Evolutionary conservation across 1,140 invertebrate genomes (phyloP).

Genomic region (Calliphora vicina): DNA sequence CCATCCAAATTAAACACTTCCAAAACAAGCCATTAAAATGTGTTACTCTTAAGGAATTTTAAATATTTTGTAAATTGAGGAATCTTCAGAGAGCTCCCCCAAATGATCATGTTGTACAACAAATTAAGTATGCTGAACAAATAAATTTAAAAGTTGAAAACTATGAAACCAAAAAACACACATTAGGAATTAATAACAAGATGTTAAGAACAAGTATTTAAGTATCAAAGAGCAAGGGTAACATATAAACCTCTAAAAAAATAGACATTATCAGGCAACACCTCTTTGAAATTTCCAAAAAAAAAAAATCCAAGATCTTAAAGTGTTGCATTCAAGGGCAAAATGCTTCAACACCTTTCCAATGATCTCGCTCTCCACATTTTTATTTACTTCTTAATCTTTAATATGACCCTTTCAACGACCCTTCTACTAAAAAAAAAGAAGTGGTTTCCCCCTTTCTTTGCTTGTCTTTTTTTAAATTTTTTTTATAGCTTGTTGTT

Average conservation of each 20-base stretch:
- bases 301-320: neutral
- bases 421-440: neutral
- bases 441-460: neutral
- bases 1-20: neutral
- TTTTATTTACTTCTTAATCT: neutral
- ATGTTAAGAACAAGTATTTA: neutral
- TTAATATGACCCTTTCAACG: conserved; percentile 9
- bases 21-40: neutral
- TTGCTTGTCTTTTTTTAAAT: neutral
- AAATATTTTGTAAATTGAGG: neutral
- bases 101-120: neutral
- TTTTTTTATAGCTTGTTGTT: neutral
- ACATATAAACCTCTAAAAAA: neutral
- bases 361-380: neutral
- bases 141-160: neutral
- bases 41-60: neutral
- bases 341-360: neutral
- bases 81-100: no score
- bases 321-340: neutral
- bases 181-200: conserved; percentile 5
- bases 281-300: neutral
- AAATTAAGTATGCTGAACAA: neutral
- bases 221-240: neutral
- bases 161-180: neutral
- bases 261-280: neutral